Base-by-base conservation (phyloP, 2,888 invertebrate genomes). In the Athalia rosae region DNA sequence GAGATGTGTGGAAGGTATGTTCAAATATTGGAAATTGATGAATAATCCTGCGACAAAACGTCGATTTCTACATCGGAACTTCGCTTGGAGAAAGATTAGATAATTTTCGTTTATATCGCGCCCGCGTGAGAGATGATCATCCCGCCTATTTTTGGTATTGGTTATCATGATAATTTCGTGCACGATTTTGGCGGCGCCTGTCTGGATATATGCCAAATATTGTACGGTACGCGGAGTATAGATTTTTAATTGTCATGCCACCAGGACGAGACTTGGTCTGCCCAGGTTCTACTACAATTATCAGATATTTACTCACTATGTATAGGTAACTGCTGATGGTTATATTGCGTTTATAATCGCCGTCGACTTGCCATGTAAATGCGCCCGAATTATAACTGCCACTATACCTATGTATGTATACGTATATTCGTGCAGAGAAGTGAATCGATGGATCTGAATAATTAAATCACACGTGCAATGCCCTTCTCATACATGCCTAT, bases 241-340 rank as follows among this genome's bases (percentile, higher is more conserved):
- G 71, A 58, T 71, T 71, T 71, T 71, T 71, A 71, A 71, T 71
- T 71, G 71, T n/a, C 6, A 67, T 53, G 11, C 67, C 50, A 28
- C 59, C 8, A 28, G 8, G 28, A 47, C 67, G 15, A 9, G 8
- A 15, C 45, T 53, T 50, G 28, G 28, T 67, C 66, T 53, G 67
- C 67, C 67, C 41, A 50, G 41, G 41, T 6, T n/a, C 28, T n/a
- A 8, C 28, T 28, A 58, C 50, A n/a, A n/a, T 50, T 11, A 28
- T 15, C 50, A 13, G 28, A 28, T 28, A 28, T 28, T 28, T 28
- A 28, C 28, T 28, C 28, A 28, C 28, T 28, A 2, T 28, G 2
- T 2, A 2, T 28, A 28, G 28, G 28, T 28, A 28, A 28, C 53
- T 53, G 53, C 53, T n/a, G n/a, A 53, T 8, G 8, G 9, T n/a